Conservation (phyloP, 2,888 invertebrate species). For the Diabrotica balteata region DNA sequence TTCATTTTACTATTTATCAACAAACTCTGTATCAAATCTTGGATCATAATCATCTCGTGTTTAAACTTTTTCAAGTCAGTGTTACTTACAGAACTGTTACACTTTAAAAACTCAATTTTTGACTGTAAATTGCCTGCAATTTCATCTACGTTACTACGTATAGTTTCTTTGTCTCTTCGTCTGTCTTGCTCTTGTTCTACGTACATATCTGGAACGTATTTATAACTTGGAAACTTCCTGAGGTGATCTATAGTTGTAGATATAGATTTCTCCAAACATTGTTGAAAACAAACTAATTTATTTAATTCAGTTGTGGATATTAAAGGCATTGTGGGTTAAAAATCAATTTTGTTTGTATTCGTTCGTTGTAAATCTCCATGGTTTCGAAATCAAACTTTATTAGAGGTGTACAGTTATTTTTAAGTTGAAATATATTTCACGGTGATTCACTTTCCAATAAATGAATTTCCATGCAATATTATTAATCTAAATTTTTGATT, state of each 20-base stretch:
- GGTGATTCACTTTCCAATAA: no score
- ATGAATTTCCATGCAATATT: no score
- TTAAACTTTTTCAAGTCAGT: conserved; percentile 51
- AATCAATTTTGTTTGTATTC: no score
- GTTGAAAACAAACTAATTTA: conserved; percentile 48
- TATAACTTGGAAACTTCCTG: conserved; percentile 36
- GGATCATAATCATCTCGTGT: conserved; percentile 49
- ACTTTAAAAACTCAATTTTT: conserved; percentile 39
- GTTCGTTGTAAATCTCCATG: no score
- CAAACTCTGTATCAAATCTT: conserved; percentile 48
- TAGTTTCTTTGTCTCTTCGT: conserved; percentile 32
- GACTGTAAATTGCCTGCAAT: conserved; percentile 38
- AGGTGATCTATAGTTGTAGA: conserved; percentile 42
- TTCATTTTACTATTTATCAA: conserved; percentile 43
- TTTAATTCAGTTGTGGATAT: conserved; percentile 41
- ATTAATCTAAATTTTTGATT: no score
- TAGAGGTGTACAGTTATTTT: no score
- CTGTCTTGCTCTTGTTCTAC: conserved; percentile 35
- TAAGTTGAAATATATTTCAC: no score
- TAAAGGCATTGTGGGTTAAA: conserved; percentile 10
- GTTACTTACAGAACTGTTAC: conserved; percentile 36
- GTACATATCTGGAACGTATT: conserved; percentile 35
- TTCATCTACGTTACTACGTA: conserved; percentile 38
- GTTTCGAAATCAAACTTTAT: no score
- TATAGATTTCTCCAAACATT: conserved; percentile 48